Evolutionary conservation across 2,113 vertebrate genomes (phyloP).

Genomic region (Mugil cephalus): DNA sequence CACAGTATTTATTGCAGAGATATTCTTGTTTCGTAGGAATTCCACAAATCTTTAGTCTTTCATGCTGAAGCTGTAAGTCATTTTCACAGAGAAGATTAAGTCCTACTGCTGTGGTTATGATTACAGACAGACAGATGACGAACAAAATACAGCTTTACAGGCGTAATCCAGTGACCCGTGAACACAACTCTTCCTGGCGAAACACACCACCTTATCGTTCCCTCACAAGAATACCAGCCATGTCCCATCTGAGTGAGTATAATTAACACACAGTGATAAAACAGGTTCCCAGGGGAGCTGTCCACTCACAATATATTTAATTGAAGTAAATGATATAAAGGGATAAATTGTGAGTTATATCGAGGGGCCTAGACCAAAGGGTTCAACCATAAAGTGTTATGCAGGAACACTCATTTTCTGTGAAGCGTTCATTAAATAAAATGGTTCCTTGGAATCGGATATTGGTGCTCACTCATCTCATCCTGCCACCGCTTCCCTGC

Average conservation of each 20-base stretch:
- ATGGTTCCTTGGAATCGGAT: conserved; percentile 50
- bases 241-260: conserved; percentile 69
- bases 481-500: background rate
- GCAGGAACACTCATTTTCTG: conserved; percentile 57
- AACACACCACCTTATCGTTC: conserved; percentile 40
- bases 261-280: conserved; percentile 79
- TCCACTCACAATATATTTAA: conserved; percentile 83
- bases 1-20: too few relatives aligned
- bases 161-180: background rate
- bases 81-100: conserved; percentile 11
- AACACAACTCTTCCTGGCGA: conserved; percentile 18
- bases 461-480: conserved; percentile 10
- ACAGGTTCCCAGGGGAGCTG: conserved; percentile 69
- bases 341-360: conserved; percentile 72
- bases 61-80: too few relatives aligned
- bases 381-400: conserved; percentile 69
- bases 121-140: conserved; percentile 16
- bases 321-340: conserved; percentile 80
- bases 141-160: background rate
- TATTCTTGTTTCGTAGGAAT: too few relatives aligned
- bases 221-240: conserved; percentile 32
- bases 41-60: too few relatives aligned
- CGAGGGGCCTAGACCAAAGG: conserved; percentile 49
- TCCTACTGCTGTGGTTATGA: background rate
- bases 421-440: conserved; percentile 73